Evolutionary conservation across 53 echinoderm and acorn worm species (phyloP).

Genomic region (Paelopatides confundens): DNA sequence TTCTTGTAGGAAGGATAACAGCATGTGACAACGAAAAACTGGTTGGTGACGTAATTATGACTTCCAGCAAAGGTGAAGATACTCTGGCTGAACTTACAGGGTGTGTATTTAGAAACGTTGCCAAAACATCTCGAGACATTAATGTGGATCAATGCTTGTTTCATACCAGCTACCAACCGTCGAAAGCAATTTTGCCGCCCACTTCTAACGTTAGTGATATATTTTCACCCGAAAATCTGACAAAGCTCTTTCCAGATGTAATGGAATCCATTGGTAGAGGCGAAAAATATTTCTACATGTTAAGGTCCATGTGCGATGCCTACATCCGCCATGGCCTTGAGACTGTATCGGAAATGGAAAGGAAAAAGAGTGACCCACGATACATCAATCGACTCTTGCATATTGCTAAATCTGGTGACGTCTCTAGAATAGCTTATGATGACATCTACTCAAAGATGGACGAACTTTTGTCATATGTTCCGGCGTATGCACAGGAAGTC

Average conservation of each 20-base stretch:
- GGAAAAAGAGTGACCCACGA: constrained; percentile 55
- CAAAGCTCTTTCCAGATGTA: constrained; percentile 57
- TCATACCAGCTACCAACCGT: constrained; percentile 74
- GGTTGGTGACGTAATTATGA: constrained; percentile 68
- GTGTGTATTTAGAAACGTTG: constrained; percentile 60
- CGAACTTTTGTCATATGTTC: constrained; percentile 60
- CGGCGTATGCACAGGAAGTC: constrained; percentile 81
- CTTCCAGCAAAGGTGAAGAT: constrained; percentile 56
- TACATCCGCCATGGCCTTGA: constrained; percentile 86
- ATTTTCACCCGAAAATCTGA: constrained; percentile 66
- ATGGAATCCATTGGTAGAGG: constrained; percentile 70
- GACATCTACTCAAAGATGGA: constrained; percentile 68
- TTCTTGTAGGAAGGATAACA: constrained; percentile 67
- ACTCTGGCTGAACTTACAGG: constrained; percentile 72
- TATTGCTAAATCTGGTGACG: constrained; percentile 56
- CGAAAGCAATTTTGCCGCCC: constrained; percentile 58
- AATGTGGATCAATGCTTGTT: constrained; percentile 79
- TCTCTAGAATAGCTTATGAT: constrained; percentile 62
- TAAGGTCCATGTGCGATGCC: constrained; percentile 68
- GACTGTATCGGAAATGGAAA: constrained; percentile 70
- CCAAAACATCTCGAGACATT: constrained; percentile 45
- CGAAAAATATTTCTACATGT: constrained; percentile 56
- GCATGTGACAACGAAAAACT: constrained; percentile 80
- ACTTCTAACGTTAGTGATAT: constrained; percentile 73
- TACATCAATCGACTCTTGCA: constrained; percentile 72